Evolutionary conservation across 2,888 invertebrate species (phyloP).

Genomic region (Sesia apiformis): DNA sequence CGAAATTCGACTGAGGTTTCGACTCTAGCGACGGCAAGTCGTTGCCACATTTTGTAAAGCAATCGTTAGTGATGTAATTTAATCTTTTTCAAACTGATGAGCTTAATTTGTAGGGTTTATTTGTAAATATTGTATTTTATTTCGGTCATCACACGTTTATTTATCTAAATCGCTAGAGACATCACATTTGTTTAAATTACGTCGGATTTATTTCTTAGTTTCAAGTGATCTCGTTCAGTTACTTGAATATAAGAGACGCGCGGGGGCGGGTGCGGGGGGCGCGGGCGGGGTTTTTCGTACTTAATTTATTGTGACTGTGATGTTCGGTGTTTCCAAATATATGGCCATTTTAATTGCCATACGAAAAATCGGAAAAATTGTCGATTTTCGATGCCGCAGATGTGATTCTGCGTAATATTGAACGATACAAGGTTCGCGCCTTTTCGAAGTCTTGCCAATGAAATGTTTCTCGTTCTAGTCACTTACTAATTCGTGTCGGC

Average conservation of each 20-base stretch:
- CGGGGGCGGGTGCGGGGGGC: slow-evolving; percentile 9
- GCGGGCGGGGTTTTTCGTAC: slow-evolving; percentile 18
- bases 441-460: slow-evolving; percentile 58
- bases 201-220: no score
- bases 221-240: no score
- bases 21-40: slow-evolving; percentile 14
- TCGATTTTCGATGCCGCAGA: background rate
- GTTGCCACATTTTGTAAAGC: slow-evolving; percentile 27
- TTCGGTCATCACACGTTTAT: slow-evolving; percentile 38
- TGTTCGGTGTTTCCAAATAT: slow-evolving; percentile 18
- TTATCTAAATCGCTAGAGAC: slow-evolving; percentile 24
- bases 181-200: slow-evolving; percentile 10
- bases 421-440: slow-evolving; percentile 14
- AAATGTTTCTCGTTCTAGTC: slow-evolving; percentile 66
- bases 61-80: slow-evolving; percentile 42
- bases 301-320: slow-evolving; percentile 37
- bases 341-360: slow-evolving; percentile 34
- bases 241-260: background rate
- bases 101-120: slow-evolving; percentile 64
- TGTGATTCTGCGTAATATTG: slow-evolving; percentile 2
- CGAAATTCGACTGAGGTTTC: slow-evolving; percentile 28
- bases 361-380: slow-evolving; percentile 13
- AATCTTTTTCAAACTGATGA: slow-evolving; percentile 53
- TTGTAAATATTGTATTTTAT: slow-evolving; percentile 66
- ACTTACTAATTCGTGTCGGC: slow-evolving; percentile 65